A percentile compares a stretch with the other conserved stretches of the same genome.
Conservation (phyloP, 2,113 vertebrate genomes). For the Cettia cetti region DNA sequence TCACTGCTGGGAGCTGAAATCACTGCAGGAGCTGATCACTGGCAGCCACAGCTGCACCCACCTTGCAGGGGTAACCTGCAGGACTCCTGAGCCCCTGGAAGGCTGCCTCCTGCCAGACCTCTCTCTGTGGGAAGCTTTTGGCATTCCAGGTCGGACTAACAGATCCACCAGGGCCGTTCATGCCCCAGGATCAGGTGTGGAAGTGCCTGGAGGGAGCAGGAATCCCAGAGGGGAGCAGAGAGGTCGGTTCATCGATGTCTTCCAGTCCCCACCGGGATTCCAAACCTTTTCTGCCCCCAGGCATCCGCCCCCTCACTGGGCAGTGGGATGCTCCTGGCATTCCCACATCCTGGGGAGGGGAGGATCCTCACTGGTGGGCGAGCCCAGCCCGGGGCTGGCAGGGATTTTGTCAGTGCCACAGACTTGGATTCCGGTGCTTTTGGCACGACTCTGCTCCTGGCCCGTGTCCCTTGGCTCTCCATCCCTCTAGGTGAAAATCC, state of each 20-base stretch:
- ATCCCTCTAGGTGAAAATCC: background rate
- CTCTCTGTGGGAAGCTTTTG: too few species aligned
- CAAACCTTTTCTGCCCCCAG: background rate
- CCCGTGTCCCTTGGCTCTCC: background rate
- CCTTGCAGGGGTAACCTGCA: too few species aligned
- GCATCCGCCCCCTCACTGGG: rapidly evolving
- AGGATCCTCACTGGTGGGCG: rapidly evolving
- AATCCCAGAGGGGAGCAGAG: background rate
- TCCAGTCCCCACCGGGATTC: rapidly evolving
- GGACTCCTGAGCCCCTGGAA: too few species aligned
- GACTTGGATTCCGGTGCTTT: background rate
- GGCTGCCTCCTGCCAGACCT: too few species aligned
- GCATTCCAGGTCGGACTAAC: too few species aligned
- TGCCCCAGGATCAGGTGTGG: background rate
- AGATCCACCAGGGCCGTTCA: too few species aligned
- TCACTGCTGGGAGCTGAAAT: too few species aligned
- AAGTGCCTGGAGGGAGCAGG: background rate
- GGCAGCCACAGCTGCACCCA: too few species aligned
- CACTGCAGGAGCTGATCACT: too few species aligned
- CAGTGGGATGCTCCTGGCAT: background rate
- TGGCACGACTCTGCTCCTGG: background rate
- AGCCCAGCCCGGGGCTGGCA: background rate
- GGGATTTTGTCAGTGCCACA: background rate
- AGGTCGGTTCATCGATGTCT: rapidly evolving
- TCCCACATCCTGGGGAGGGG: rapidly evolving